These are phyloP conservation scores for Sapajus apella DNA, from an alignment of 2,113 vertebrate species.

Conservation along the genomic window DNA sequence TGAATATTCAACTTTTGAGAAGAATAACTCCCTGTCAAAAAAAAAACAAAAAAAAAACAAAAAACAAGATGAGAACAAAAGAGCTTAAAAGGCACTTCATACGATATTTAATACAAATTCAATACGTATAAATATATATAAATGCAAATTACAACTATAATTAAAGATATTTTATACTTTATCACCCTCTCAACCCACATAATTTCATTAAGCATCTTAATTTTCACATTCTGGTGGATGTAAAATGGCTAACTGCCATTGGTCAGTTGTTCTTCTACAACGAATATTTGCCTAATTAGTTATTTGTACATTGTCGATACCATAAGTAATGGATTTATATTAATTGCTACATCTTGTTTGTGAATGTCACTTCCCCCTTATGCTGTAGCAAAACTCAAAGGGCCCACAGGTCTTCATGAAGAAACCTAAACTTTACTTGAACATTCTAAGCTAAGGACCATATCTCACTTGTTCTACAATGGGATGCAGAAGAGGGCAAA, in stretches of 20 bases:
- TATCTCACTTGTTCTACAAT: background rate
- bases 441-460: background rate
- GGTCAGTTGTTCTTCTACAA: background rate
- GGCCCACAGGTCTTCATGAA: background rate
- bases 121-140: background rate
- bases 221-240: background rate
- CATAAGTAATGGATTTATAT: background rate
- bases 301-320: background rate
- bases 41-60: background rate
- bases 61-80: background rate
- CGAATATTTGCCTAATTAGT: background rate
- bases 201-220: background rate
- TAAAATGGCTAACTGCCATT: background rate
- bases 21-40: background rate
- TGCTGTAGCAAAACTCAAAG: background rate
- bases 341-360: background rate
- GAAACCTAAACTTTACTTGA: background rate
- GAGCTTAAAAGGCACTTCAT: background rate
- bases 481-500: background rate
- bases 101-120: conserved; percentile 9
- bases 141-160: background rate
- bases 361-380: background rate
- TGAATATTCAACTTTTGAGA: background rate
- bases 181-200: background rate
- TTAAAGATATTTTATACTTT: background rate